Conservation (phyloP, 2,888 invertebrate species). For the Synanthedon tipuliformis region DNA sequence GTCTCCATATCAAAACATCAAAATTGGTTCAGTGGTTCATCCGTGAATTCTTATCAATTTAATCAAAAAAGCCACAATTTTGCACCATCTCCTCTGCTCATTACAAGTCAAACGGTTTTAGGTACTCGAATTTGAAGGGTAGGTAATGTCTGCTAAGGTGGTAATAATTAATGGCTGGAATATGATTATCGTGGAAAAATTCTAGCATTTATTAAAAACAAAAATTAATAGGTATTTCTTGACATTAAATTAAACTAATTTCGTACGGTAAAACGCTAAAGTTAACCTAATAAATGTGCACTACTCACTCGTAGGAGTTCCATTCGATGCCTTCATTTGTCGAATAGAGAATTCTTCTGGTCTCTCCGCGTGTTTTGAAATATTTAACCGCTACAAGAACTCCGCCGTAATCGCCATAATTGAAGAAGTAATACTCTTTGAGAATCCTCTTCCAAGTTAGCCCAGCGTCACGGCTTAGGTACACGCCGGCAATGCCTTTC, state of each 20-base stretch:
- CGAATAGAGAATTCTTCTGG: constrained; percentile 84
- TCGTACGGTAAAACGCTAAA: neutral
- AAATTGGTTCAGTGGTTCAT: too few relatives aligned
- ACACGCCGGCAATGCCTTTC: constrained; percentile 85
- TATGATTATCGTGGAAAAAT: too few relatives aligned
- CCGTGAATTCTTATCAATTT: too few relatives aligned
- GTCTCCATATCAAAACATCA: too few relatives aligned
- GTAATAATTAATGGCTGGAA: too few relatives aligned
- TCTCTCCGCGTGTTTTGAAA: constrained; percentile 81
- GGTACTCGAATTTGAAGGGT: too few relatives aligned
- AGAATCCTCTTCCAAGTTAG: constrained; percentile 84
- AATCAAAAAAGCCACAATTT: too few relatives aligned
- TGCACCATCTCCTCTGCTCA: too few relatives aligned
- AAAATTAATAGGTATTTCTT: neutral
- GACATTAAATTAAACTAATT: neutral
- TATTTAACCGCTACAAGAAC: constrained; percentile 87
- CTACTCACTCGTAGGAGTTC: constrained; percentile 72
- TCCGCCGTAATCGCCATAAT: constrained; percentile 93
- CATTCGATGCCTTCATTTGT: constrained; percentile 88
- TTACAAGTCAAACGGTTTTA: too few relatives aligned
- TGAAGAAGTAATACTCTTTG: constrained; percentile 85
- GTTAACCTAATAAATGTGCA: neutral
- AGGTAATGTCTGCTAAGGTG: too few relatives aligned
- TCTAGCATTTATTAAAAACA: neutral
- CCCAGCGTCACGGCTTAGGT: constrained; percentile 84